These are phyloP conservation scores for Heloderma charlesbogerti DNA, from an alignment of 2,113 vertebrate species.

Conservation along the genomic window DNA sequence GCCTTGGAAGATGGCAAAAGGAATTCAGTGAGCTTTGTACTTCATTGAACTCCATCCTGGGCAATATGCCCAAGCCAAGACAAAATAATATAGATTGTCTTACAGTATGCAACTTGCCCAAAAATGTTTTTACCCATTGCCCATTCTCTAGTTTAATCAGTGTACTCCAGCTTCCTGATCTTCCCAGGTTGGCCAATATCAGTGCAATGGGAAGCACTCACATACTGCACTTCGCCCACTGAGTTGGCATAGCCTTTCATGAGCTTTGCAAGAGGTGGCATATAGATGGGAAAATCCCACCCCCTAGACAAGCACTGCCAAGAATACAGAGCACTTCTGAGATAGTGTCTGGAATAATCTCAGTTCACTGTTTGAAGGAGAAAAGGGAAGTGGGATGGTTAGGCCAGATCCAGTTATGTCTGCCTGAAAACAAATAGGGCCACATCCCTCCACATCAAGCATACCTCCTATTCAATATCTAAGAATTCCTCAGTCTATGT, in stretches of 20 bases:
- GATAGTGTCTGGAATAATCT: background rate
- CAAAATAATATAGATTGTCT: background rate
- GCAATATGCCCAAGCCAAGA: background rate
- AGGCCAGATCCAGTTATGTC: background rate
- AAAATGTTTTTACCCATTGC: too few species aligned
- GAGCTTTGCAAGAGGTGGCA: background rate
- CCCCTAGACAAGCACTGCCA: background rate
- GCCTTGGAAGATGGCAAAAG: background rate
- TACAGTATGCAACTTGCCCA: background rate
- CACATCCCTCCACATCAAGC: too few species aligned
- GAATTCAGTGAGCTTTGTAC: background rate
- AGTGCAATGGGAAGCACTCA: too few species aligned
- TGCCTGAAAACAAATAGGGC: background rate
- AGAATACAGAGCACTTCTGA: background rate
- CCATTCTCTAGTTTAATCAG: rapidly evolving
- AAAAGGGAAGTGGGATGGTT: background rate
- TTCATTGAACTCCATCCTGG: background rate
- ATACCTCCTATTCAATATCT: background rate
- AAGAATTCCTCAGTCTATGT: background rate
- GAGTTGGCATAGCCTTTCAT: background rate
- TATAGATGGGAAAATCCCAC: background rate
- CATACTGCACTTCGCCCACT: background rate
- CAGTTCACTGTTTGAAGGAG: background rate
- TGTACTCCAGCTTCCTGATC: background rate
- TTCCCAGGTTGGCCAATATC: too few species aligned